Evolutionary conservation across 2,888 invertebrate species (phyloP), one percentile per base, ranked within the genome.

Genomic region (Phortica magna): DNA sequence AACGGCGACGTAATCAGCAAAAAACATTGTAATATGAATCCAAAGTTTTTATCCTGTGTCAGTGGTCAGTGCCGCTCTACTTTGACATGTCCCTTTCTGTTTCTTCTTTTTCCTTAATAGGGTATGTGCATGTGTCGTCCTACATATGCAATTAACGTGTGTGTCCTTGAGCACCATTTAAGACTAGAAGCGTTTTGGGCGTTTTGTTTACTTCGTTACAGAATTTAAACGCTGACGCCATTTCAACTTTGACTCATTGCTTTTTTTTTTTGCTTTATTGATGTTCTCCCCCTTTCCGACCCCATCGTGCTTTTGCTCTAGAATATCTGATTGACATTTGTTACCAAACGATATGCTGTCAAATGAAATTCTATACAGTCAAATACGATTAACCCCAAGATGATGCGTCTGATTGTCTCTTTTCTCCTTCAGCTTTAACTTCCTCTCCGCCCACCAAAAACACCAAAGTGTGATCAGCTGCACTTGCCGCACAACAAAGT

Each of bases 391-490:
- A 48, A 14, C 48, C 48, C 48, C 48, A 48, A 48, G 31, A 48
- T 14, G 10, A 48, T 12, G 14, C 48, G 48, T 14, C 68, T 71
- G 78, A n/a, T 84, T 85, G 86, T 87, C 88, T 84, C 74, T 81
- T 76, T 59, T 74, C 64, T 43, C 67, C 70, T 75, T 76, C 77
- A 83, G 79, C 76, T 78, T 80, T 74, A 74, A 68, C 73, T 31
- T 72, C 48, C 10, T 14, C 48, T 0, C 48, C 48, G 61, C 43
- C 31, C 42, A 22, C 22, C n/a, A n/a, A 70, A 12, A 17, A 22
- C 41, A 72, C 17, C 39, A 79, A 82, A 83, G 84, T 88, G 88
- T 84, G 88, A 89, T 88, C 89, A 87, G 89, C 88, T 89, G 89
- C 88, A 88, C 88, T 86, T 88, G 87, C 76, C 77, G 77, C 77